Evolutionary conservation across 2,113 vertebrate genomes (phyloP).

Genomic region (Notarius quadriscutis): DNA sequence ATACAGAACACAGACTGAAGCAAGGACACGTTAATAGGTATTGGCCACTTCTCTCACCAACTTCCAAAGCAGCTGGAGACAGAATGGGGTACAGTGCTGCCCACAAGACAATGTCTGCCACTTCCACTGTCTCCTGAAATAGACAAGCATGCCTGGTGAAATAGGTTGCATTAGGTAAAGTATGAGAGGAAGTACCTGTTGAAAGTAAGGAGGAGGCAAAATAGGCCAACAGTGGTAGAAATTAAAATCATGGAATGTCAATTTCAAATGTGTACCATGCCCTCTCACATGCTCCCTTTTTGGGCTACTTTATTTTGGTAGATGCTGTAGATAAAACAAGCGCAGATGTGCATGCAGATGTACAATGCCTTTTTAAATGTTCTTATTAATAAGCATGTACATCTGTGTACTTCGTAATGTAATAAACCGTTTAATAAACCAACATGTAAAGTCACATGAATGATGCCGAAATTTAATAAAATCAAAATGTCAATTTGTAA

Average conservation of each 20-base stretch:
- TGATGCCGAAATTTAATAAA: not conserved
- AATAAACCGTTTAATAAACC: not conserved
- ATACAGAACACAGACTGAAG: not conserved
- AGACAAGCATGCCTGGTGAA: not conserved
- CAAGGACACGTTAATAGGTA: not conserved
- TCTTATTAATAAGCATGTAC: not conserved
- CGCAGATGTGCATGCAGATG: not conserved
- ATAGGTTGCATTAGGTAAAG: not conserved
- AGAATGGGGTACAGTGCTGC: slow-evolving; percentile 80
- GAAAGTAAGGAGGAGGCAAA: not conserved
- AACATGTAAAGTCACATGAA: not conserved
- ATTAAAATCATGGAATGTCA: not conserved
- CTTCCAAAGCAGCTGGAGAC: slow-evolving; percentile 63
- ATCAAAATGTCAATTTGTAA: not conserved
- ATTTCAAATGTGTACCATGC: not conserved
- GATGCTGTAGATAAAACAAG: not conserved
- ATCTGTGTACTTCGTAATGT: not conserved
- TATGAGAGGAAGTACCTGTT: not conserved
- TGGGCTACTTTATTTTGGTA: not conserved
- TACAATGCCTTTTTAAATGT: not conserved
- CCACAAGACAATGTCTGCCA: slow-evolving; percentile 88
- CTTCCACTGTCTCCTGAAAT: slow-evolving; percentile 77
- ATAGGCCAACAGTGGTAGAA: not conserved
- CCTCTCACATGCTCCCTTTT: not conserved
- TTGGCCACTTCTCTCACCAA: slow-evolving; percentile 54